Percentiles rank a stretch among this genome's conserved stretches.
Evolutionary conservation across 2,888 invertebrate genomes (phyloP).

Genomic region (Orthosia gracilis): DNA sequence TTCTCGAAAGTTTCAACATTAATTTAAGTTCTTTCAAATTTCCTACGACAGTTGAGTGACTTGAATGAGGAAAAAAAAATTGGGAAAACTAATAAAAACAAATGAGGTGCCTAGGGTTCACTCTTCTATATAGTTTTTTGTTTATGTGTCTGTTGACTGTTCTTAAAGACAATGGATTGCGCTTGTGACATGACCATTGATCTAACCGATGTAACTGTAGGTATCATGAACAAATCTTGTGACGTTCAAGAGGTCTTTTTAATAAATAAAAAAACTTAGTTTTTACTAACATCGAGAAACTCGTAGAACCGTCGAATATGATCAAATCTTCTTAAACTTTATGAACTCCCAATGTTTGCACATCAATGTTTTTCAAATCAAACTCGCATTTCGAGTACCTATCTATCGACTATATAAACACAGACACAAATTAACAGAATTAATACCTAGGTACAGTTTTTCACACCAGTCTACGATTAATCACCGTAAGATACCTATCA

Average conservation of each 20-base stretch:
- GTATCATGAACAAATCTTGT: background rate
- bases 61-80: slow-evolving; percentile 56
- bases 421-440: background rate
- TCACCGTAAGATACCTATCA: background rate
- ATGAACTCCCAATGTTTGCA: background rate
- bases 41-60: slow-evolving; percentile 48
- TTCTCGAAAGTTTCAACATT: slow-evolving; percentile 58
- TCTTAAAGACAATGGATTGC: slow-evolving; percentile 8
- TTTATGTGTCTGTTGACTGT: slow-evolving; percentile 35
- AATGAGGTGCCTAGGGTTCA: slow-evolving; percentile 46
- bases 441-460: background rate
- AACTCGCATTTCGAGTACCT: background rate
- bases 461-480: background rate
- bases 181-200: background rate
- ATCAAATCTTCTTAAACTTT: background rate
- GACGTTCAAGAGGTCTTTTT: background rate
- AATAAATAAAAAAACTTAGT: too few relatives aligned
- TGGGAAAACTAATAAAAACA: slow-evolving; percentile 56
- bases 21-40: slow-evolving; percentile 52
- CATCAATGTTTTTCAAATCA: background rate
- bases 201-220: background rate
- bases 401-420: background rate
- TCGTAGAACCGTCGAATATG: background rate
- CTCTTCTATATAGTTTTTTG: slow-evolving; percentile 29
- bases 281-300: too few relatives aligned